phyloP scores from a whole-genome alignment of 2,797 vertebrate species.

The Numenius phaeopus region DNA sequence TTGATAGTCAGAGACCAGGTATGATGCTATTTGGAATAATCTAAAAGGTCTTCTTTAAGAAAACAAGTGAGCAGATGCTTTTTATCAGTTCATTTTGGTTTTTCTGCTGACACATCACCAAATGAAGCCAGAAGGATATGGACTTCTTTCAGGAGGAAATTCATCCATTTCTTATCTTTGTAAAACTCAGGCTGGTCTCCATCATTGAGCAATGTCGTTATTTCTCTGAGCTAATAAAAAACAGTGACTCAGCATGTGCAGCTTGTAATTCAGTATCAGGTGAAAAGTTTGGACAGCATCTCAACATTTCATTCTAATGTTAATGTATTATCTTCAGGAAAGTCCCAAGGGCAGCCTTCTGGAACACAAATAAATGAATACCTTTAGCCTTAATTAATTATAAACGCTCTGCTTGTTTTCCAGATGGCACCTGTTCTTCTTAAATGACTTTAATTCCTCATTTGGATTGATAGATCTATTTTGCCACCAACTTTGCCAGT shows the following conservation, averaged over 20 bases:
- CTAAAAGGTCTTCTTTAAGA: background rate
- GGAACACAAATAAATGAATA: background rate
- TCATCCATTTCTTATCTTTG: background rate
- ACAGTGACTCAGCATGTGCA: background rate
- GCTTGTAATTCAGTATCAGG: background rate
- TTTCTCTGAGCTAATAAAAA: background rate
- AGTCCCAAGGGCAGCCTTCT: slow-evolving; percentile 34
- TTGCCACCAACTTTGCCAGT: background rate
- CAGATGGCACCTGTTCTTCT: background rate
- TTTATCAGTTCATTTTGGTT: background rate
- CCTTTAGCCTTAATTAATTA: background rate
- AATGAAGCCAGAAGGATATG: background rate
- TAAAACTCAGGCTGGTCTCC: background rate
- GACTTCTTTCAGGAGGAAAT: background rate
- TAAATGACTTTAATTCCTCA: background rate
- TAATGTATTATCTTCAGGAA: slow-evolving; percentile 27
- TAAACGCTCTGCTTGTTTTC: background rate
- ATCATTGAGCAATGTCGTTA: background rate
- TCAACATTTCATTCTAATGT: background rate
- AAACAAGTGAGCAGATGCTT: background rate
- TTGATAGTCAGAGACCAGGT: background rate
- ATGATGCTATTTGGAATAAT: background rate
- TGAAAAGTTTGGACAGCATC: background rate
- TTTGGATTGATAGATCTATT: background rate
- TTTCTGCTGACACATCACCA: background rate